Evolutionary conservation across 2,797 vertebrate species (phyloP).

Genomic region (Epinephelus awoara): DNA sequence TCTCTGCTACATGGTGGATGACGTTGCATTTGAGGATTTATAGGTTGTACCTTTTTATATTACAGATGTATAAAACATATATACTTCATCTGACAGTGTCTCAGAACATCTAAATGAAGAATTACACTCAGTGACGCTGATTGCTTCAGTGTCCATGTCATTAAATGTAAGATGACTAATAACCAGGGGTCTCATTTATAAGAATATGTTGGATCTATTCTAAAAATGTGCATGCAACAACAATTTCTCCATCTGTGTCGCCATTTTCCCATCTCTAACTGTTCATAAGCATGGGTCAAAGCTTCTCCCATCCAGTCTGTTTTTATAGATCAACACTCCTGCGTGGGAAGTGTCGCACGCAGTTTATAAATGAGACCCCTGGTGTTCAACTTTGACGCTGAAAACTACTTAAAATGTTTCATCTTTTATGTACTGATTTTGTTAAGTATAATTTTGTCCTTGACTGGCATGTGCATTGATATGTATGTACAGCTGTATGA

Average conservation of each 20-base stretch:
- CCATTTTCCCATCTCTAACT: no score
- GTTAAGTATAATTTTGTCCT: slow-evolving; percentile 68
- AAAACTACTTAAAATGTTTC: slow-evolving; percentile 61
- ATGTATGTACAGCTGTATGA: slow-evolving; percentile 72
- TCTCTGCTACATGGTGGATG: slow-evolving; percentile 73
- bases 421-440: slow-evolving; percentile 62
- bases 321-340: no score
- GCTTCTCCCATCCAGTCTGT: no score
- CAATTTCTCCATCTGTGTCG: no score
- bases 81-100: slow-evolving; percentile 67
- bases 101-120: slow-evolving; percentile 69
- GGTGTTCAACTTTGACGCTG: slow-evolving; percentile 54
- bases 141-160: slow-evolving; percentile 44
- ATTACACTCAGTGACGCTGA: slow-evolving; percentile 32
- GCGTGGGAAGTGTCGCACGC: no score
- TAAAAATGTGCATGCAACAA: no score
- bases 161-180: slow-evolving; percentile 60
- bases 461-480: slow-evolving; percentile 74
- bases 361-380: neutral
- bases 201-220: no score
- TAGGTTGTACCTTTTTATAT: slow-evolving; percentile 71
- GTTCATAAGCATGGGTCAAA: no score
- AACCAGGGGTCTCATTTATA: slow-evolving; percentile 7
- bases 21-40: slow-evolving; percentile 72
- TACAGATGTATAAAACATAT: slow-evolving; percentile 66